Conservation (phyloP, 2,113 vertebrate genomes). For the Irena cyanogastra region DNA sequence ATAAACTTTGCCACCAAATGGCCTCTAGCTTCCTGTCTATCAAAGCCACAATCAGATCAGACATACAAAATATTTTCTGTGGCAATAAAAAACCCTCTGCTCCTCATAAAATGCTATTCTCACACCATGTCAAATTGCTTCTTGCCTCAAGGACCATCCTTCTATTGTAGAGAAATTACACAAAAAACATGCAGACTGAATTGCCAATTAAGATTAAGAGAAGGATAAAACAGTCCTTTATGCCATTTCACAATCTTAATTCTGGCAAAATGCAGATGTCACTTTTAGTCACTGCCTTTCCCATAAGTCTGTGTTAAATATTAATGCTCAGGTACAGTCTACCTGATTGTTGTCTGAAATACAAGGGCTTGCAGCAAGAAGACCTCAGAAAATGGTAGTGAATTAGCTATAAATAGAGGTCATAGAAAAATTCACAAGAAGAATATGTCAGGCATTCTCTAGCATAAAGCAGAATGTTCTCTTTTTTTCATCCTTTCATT, state of each 20-base stretch:
- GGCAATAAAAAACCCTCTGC: not conserved
- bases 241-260: not conserved
- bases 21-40: not conserved
- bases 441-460: not conserved
- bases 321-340: not conserved
- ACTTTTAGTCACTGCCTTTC: not conserved
- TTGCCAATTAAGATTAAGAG: not conserved
- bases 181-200: not conserved
- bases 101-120: not conserved
- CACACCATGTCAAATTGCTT: not conserved
- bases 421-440: not conserved
- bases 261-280: not conserved
- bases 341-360: not conserved
- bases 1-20: not conserved
- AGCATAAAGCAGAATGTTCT: not conserved
- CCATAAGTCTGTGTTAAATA: not conserved
- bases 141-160: slow-evolving; percentile 20
- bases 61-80: not conserved
- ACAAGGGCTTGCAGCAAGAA: not conserved
- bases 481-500: not conserved
- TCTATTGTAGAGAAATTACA: not conserved
- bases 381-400: not conserved
- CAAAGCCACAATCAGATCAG: not conserved
- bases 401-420: not conserved
- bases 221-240: not conserved